Conservation (phyloP, 2,888 invertebrate genomes). For the Rhamnusium bicolor region DNA sequence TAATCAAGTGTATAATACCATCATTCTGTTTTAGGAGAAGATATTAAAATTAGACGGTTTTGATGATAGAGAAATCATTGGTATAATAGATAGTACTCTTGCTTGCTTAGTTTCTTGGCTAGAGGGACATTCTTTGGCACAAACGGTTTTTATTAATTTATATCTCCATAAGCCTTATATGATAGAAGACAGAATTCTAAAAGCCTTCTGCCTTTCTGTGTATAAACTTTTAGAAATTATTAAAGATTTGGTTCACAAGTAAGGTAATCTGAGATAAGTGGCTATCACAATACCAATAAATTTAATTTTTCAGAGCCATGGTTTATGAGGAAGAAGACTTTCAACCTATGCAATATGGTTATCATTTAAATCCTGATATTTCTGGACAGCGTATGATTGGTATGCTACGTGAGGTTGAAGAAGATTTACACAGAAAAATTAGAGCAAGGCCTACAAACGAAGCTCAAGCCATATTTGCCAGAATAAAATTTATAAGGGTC, state of each 20-base stretch:
- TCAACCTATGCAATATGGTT: conserved; percentile 93
- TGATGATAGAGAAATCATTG: conserved; percentile 86
- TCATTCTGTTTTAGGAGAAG: conserved; percentile 80
- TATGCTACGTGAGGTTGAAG: conserved; percentile 92
- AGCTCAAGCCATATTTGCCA: conserved; percentile 80
- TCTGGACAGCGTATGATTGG: conserved; percentile 86
- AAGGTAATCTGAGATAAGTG: conserved; percentile 63
- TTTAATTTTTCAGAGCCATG: conserved; percentile 75
- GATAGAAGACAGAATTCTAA: conserved; percentile 87
- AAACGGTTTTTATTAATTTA: conserved; percentile 97
- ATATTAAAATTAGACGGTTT: conserved; percentile 85
- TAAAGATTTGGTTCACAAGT: conserved; percentile 91
- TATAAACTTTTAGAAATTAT: conserved; percentile 93
- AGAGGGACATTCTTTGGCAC: conserved; percentile 96
- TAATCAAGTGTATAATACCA: too few species aligned
- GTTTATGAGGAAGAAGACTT: conserved; percentile 98
- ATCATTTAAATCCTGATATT: conserved; percentile 86
- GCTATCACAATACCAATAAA: background rate
- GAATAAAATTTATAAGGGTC: conserved; percentile 90
- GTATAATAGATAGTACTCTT: conserved; percentile 94
- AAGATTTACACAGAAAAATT: conserved; percentile 85
- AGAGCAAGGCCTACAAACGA: conserved; percentile 73
- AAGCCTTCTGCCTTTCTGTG: conserved; percentile 89
- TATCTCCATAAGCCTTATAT: conserved; percentile 93
- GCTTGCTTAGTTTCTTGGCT: conserved; percentile 97